These are phyloP conservation scores for Sialia sialis DNA, from an alignment of 2,113 vertebrate genomes.

Conservation along the genomic window DNA sequence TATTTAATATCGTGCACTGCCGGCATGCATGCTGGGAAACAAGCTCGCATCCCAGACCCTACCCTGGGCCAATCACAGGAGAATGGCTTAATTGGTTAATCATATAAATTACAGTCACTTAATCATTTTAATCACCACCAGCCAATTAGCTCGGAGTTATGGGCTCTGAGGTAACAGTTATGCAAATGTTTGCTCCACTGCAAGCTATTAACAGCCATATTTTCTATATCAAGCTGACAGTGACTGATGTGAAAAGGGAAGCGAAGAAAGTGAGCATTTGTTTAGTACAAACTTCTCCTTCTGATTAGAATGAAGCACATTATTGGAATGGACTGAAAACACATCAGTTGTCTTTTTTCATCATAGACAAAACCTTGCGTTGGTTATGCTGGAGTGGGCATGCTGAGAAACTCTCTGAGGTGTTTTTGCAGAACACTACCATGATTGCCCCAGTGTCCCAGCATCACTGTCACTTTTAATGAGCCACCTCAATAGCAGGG, in stretches of 20 bases:
- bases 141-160: conserved; percentile 82
- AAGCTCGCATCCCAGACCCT: conserved; percentile 57
- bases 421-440: not conserved
- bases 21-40: conserved; percentile 69
- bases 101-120: conserved; percentile 86
- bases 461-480: not conserved
- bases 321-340: not conserved
- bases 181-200: conserved; percentile 82
- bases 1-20: not conserved
- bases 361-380: not conserved
- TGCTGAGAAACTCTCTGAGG: not conserved
- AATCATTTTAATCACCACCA: conserved; percentile 85
- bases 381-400: not conserved
- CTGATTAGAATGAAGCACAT: conserved; percentile 37
- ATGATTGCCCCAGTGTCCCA: not conserved
- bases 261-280: conserved; percentile 63
- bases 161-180: conserved; percentile 81
- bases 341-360: not conserved
- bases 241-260: conserved; percentile 66
- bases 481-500: not conserved
- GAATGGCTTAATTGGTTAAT: conserved; percentile 84
- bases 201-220: conserved; percentile 76
- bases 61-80: conserved; percentile 71
- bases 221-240: conserved; percentile 73
- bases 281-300: conserved; percentile 45